Base-by-base conservation (phyloP, 2,888 invertebrate species). In the Ennomos erosarius region DNA sequence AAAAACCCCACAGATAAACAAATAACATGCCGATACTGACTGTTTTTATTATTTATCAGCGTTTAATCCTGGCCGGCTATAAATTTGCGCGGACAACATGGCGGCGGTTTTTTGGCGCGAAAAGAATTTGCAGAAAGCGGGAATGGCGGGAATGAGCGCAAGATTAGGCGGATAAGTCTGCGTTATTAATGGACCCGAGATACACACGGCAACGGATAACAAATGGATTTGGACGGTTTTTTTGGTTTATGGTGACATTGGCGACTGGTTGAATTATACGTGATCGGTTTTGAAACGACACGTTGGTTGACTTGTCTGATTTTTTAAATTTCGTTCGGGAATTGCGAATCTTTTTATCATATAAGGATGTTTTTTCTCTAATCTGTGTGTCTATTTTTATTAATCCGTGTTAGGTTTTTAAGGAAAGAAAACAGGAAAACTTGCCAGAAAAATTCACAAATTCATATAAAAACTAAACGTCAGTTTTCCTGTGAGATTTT, bases 101-200 rank as follows among this genome's bases (percentile, higher is more conserved):
- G 87, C 83, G 81, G 79, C 81, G 74, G 74, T 85, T 81, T 79
- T 85, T 90, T 86, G 81, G 84, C 87, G 87, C 84, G 84, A 85
- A 90, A 90, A 90, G 87, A 88, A 88, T 89, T 82, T 86, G 91
- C 85, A 90, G 90, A 91, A 90, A 88, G 87, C 85, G 85, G 48
- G 26, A 49, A 39, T 39, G 48, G 39, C 59, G 59, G 88, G 88
- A 90, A 90, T 88, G 90, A 90, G 87, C 81, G 84, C 77, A 81
- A 88, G 90, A 91, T 91, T 90, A 91, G 88, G 81, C 54, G 70
- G 90, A 89, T 90, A 90, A 90, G 84, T 83, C 86, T 78, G 58
- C 65, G 84, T 90, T 92, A 92, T 92, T 92, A 92, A 92, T 92
- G 90, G 90, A 90, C 83, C 86, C 68, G 82, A 82, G 88, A 85